A percentile compares a stretch with the other conserved stretches of the same genome.
Evolutionary conservation across 1,140 invertebrate species (phyloP).

Genomic region (Magallana angulata): DNA sequence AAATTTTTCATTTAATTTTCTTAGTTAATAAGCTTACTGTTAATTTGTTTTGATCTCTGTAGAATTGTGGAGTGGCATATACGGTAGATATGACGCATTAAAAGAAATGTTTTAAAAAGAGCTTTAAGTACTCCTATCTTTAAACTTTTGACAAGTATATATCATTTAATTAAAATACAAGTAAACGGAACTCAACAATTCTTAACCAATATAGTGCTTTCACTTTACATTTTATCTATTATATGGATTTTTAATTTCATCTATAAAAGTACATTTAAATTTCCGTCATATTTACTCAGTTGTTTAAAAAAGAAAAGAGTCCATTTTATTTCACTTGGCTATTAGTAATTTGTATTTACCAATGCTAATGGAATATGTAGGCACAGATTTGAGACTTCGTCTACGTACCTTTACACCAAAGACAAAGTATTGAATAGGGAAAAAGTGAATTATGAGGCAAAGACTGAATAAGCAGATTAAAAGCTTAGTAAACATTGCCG

Average conservation of each 20-base stretch:
- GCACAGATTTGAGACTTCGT: neutral
- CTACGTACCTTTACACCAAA: neutral
- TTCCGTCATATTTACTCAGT: neutral
- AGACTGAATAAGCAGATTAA: constrained; percentile 10
- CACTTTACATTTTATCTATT: neutral
- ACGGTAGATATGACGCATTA: neutral
- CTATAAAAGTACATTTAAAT: neutral
- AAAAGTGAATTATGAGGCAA: constrained; percentile 19
- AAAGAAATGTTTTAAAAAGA: neutral
- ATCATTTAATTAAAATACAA: neutral
- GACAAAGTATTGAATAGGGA: constrained; percentile 6
- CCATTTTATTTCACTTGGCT: neutral
- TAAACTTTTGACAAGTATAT: neutral
- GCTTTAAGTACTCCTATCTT: neutral
- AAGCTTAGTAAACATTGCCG: constrained; percentile 24
- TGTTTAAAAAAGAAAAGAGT: neutral
- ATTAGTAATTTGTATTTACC: constrained; percentile 2
- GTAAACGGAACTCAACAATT: constrained; percentile 11
- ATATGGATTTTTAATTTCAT: neutral
- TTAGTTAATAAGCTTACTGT: too few relatives aligned
- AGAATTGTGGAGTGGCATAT: neutral
- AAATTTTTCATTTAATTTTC: too few relatives aligned
- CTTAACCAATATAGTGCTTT: neutral
- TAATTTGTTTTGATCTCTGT: too few relatives aligned
- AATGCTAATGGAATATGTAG: neutral